phyloP scores from a whole-genome alignment of 1,140 invertebrate species.

The Calephelis nemesis region DNA sequence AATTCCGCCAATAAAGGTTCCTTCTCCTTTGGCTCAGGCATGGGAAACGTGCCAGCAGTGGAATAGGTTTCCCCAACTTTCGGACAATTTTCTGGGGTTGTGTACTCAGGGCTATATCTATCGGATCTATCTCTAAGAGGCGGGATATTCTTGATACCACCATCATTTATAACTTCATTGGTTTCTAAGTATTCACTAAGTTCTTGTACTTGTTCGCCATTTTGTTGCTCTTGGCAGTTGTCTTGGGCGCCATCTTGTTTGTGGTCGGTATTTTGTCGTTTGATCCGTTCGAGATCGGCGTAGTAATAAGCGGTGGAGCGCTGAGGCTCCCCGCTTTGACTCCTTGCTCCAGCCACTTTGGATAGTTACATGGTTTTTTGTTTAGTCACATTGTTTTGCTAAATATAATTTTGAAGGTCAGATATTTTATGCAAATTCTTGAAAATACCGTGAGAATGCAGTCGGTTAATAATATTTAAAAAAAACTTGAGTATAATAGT shows the following conservation, averaged over 20 bases:
- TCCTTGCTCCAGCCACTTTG: slow-evolving; percentile 44
- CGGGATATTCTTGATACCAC: slow-evolving; percentile 55
- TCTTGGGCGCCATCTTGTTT: slow-evolving; percentile 26
- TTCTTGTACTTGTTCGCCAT: slow-evolving; percentile 41
- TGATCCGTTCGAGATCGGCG: slow-evolving; percentile 66
- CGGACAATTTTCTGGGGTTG: slow-evolving; percentile 46
- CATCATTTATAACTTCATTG: slow-evolving; percentile 55
- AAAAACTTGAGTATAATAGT: no score
- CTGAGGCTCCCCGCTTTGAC: slow-evolving; percentile 49
- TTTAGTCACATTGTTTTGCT: slow-evolving; percentile 11
- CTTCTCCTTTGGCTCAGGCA: slow-evolving; percentile 72
- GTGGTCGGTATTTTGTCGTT: slow-evolving; percentile 44
- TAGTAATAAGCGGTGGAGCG: slow-evolving; percentile 76
- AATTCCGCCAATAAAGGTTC: slow-evolving; percentile 65
- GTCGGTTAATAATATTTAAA: background rate
- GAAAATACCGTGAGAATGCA: slow-evolving; percentile 1
- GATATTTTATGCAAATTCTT: background rate
- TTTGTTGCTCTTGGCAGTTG: slow-evolving; percentile 7
- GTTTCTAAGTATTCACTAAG: slow-evolving; percentile 54
- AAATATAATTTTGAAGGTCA: background rate
- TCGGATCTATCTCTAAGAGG: slow-evolving; percentile 60
- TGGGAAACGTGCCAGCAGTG: slow-evolving; percentile 72
- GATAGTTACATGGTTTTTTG: slow-evolving; percentile 2
- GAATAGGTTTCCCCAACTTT: slow-evolving; percentile 69
- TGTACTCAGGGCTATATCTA: slow-evolving; percentile 53